phyloP scores from a whole-genome alignment of 2,888 invertebrate species.

The Poecilus cupreus region DNA sequence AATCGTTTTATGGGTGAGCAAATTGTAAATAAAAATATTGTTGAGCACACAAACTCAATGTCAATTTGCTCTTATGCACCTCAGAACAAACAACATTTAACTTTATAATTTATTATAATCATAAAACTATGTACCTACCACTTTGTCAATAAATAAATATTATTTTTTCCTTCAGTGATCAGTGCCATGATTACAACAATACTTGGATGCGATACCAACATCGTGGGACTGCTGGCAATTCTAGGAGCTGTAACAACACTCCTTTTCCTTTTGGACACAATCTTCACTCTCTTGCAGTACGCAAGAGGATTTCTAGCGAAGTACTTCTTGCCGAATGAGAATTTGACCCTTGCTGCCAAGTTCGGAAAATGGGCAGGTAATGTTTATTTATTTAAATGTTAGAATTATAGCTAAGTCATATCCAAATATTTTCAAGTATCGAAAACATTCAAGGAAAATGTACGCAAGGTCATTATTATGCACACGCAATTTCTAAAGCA shows the following conservation, averaged over 20 bases:
- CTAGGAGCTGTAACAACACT: conserved; percentile 75
- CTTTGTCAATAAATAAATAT: background rate
- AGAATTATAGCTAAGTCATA: too few relatives aligned
- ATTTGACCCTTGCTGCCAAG: conserved; percentile 77
- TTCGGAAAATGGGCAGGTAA: conserved; percentile 93
- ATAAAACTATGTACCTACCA: background rate
- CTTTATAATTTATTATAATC: background rate
- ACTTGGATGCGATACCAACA: too few relatives aligned
- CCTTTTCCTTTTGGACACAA: conserved; percentile 75
- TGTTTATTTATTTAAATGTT: background rate
- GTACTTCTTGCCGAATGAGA: conserved; percentile 79
- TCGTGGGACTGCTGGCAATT: conserved; percentile 69
- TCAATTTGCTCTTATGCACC: conserved; percentile 1
- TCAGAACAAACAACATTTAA: conserved; percentile 6
- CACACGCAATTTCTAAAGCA: background rate
- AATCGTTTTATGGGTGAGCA: background rate
- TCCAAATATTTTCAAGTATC: background rate
- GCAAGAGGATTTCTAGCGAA: conserved; percentile 79
- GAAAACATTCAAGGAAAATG: background rate
- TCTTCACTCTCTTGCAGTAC: conserved; percentile 78
- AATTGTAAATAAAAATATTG: background rate
- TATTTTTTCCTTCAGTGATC: background rate
- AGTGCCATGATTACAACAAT: conserved; percentile 18
- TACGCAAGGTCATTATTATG: background rate
- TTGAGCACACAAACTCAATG: conserved; percentile 13